Evolutionary conservation across 2,113 vertebrate genomes (phyloP).

Genomic region (Larimichthys polyactis): DNA sequence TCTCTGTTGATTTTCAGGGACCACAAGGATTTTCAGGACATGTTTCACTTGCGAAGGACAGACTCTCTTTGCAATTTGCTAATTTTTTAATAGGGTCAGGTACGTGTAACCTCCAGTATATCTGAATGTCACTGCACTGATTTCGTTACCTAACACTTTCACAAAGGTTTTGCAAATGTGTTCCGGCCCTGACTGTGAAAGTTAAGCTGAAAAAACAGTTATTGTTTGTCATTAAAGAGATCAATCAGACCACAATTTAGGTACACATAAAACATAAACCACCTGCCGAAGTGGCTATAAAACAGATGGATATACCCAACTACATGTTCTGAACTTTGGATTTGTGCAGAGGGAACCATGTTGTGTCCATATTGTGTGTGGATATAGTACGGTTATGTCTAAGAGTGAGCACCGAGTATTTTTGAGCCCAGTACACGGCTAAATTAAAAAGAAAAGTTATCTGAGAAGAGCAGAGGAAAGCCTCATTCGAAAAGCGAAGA

Average conservation of each 20-base stretch:
- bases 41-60: conserved; percentile 10
- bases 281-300: neutral
- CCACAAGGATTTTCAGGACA: conserved; percentile 14
- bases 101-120: conserved; percentile 7
- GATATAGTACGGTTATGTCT: neutral
- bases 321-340: neutral
- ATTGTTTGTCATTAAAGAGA: neutral
- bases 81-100: conserved; percentile 16
- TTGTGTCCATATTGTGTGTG: neutral
- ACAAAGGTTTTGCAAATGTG: conserved; percentile 8
- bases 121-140: conserved; percentile 56
- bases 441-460: conserved; percentile 38
- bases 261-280: neutral
- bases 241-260: neutral
- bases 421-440: conserved; percentile 3
- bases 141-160: conserved; percentile 38
- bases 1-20: conserved; percentile 1
- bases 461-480: conserved; percentile 32
- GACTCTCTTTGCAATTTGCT: neutral
- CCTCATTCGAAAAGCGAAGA: neutral
- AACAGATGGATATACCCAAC: neutral
- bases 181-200: conserved; percentile 20
- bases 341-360: neutral
- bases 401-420: neutral
- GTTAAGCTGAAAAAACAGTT: neutral